These are phyloP conservation scores for Ahaetulla prasina DNA, from an alignment of 2,113 vertebrate genomes.

Conservation along the genomic window DNA sequence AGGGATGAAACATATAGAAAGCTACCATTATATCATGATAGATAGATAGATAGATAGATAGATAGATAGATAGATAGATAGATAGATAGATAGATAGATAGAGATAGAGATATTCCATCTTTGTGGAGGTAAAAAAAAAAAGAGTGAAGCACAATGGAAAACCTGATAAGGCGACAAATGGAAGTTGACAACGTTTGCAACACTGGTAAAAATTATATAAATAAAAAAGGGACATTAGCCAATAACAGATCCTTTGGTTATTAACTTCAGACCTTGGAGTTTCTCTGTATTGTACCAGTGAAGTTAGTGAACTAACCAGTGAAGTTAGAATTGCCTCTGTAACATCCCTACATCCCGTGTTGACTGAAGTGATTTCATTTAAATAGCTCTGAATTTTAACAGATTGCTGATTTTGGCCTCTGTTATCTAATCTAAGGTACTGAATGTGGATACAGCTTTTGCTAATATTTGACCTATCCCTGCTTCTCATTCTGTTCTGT, in stretches of 20 bases:
- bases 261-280: neutral
- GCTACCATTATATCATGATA: neutral
- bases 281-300: neutral
- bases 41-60: rapidly evolving
- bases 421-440: neutral
- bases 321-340: neutral
- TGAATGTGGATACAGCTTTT: neutral
- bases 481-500: neutral
- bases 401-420: neutral
- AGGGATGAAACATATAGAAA: neutral
- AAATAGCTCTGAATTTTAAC: neutral
- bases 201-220: neutral
- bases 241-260: neutral
- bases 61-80: neutral
- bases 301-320: neutral
- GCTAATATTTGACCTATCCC: neutral
- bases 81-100: neutral
- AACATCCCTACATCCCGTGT: neutral
- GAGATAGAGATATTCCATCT: neutral
- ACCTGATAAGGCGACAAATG: neutral
- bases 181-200: neutral
- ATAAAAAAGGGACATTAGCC: neutral
- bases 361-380: neutral
- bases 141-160: neutral
- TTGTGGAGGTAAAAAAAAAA: neutral